Evolutionary conservation across 1,140 invertebrate genomes (phyloP).

Genomic region (Onthophagus taurus): DNA sequence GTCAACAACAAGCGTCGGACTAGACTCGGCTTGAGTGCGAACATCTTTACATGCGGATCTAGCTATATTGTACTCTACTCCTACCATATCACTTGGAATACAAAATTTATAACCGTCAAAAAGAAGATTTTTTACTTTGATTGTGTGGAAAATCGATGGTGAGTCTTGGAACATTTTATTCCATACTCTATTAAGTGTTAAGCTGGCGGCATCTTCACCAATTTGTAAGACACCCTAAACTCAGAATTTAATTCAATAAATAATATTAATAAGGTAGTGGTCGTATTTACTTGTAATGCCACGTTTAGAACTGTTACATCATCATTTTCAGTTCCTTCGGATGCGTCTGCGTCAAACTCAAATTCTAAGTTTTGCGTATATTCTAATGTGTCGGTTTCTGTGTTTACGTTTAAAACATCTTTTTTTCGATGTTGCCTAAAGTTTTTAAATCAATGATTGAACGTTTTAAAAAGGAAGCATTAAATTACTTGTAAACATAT

Average conservation of each 20-base stretch:
- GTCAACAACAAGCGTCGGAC: background rate
- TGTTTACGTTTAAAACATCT: background rate
- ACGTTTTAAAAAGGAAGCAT: too few species aligned
- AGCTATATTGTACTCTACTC: background rate
- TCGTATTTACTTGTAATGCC: background rate
- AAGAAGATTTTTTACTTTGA: background rate
- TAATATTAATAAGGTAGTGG: background rate
- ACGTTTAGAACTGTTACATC: background rate
- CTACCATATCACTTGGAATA: background rate
- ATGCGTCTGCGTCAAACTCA: background rate
- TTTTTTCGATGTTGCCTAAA: background rate
- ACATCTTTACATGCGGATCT: background rate
- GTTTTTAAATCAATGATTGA: too few species aligned
- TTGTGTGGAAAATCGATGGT: background rate
- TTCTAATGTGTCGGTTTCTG: background rate
- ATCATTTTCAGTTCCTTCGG: background rate
- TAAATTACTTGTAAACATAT: conserved; percentile 63
- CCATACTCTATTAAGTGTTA: background rate
- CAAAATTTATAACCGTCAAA: conserved; percentile 7
- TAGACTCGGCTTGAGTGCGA: background rate
- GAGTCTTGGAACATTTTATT: background rate
- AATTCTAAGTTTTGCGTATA: background rate
- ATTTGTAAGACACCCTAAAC: background rate
- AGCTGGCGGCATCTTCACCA: background rate
- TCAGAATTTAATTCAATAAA: background rate